Conservation (phyloP, 2,113 vertebrate species). For the Arvicanthis niloticus region DNA sequence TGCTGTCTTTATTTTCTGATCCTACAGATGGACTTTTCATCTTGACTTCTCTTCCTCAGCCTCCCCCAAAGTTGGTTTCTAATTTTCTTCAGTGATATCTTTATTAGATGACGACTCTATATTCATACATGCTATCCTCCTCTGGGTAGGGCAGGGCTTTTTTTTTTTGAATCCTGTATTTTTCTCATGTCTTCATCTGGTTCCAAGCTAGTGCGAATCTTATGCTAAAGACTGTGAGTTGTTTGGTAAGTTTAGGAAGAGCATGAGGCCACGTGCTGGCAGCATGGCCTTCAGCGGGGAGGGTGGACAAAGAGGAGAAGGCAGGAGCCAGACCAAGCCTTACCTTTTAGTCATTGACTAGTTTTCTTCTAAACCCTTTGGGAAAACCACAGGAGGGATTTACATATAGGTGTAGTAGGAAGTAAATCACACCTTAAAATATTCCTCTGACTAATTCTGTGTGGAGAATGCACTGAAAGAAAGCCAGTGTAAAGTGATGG, state of each 20-base stretch:
- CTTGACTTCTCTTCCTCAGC: background rate
- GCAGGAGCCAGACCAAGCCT: too few species aligned
- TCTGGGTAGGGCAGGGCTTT: background rate
- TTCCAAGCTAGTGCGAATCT: background rate
- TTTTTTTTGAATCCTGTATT: too few species aligned
- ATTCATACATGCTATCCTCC: accelerated
- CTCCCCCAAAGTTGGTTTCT: background rate
- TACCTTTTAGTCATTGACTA: background rate
- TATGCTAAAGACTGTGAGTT: background rate
- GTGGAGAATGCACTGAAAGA: background rate
- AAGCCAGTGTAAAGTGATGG: background rate
- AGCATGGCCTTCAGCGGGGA: accelerated
- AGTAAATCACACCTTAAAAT: background rate
- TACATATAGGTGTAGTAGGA: background rate
- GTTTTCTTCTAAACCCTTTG: background rate
- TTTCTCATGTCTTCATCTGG: background rate
- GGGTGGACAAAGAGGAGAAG: background rate
- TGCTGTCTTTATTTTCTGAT: background rate
- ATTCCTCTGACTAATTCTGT: background rate
- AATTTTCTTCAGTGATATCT: background rate
- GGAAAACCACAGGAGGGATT: background rate
- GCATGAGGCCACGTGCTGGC: background rate
- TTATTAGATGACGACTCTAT: background rate
- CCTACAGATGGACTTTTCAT: background rate
- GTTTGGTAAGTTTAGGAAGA: background rate